A percentile compares a stretch with the other conserved stretches of the same genome.
phyloP scores from a whole-genome alignment of 2,888 invertebrate genomes.

The Spialia ferax region DNA sequence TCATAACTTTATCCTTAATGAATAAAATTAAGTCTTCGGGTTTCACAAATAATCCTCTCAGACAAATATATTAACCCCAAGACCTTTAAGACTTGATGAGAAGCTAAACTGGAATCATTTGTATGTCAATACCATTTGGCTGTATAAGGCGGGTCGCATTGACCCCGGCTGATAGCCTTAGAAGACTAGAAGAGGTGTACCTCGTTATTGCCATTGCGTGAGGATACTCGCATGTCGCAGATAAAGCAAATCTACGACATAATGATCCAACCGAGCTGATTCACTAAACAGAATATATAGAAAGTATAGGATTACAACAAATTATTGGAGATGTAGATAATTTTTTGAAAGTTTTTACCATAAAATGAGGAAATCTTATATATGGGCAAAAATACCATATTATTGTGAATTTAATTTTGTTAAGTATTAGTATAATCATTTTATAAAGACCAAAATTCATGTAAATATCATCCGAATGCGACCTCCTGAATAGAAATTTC shows the following conservation, averaged over 20 bases:
- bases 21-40: not conserved
- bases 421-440: no score
- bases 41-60: conserved; percentile 1
- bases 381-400: no score
- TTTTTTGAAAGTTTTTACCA: no score
- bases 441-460: no score
- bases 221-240: conserved; percentile 29
- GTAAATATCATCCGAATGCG: no score
- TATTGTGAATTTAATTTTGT: no score
- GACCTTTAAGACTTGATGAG: conserved; percentile 30
- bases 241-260: conserved; percentile 26
- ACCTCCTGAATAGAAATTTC: no score
- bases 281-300: conserved; percentile 1
- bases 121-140: conserved; percentile 38
- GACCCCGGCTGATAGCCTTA: conserved; percentile 40
- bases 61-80: conserved; percentile 14
- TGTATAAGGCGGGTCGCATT: conserved; percentile 37
- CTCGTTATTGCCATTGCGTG: conserved; percentile 30
- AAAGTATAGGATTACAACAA: not conserved
- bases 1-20: not conserved
- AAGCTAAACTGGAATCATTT: conserved; percentile 36
- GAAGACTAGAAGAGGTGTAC: conserved; percentile 12
- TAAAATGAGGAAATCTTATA: no score
- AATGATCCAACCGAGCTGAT: conserved; percentile 7
- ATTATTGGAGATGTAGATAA: not conserved